Evolutionary conservation across 2,113 vertebrate species (phyloP), one percentile per base, ranked within the genome.

Genomic region (Macrotis lagotis): DNA sequence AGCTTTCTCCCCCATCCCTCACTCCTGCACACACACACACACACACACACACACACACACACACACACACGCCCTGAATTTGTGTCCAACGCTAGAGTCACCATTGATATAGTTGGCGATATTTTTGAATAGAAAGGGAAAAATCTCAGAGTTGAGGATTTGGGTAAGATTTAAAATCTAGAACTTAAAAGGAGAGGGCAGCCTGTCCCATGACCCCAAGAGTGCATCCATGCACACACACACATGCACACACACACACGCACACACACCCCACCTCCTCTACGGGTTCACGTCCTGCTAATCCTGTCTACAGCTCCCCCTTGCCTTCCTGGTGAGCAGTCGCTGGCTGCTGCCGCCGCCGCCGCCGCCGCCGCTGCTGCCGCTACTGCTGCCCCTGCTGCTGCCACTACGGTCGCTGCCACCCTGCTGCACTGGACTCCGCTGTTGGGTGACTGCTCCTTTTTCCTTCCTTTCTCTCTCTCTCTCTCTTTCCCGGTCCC

Each of bases 41-140:
- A 52, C 55, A 31, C 9, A 3, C 6, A 53, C 55, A 59, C 55
- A 11, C 55, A 59, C 25, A 51, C 95, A 97, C 50, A 51, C 50
- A 51, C 50, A 51, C 50, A 51, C 50, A 51, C 50, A 51, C 8
- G 1, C 50, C 97, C 97, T 97, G 96, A 97, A 97, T 96, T 97
- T 96, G 97, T 97, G 97, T 95, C 97, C 97, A 96, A 96, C 97
- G 96, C 96, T 96, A 95, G 96, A 95, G 96, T 95, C 93, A 95
- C 88, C 14, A 55, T 92, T 93, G 96, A 91, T 97, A 95, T 96
- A 98, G 97, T 95, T 95, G 95, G 94, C 96, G 92, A 95, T 96
- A 96, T 96, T 98, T 96, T 91, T 88, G 94, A 97, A 93, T 91
- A 6, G 95, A 90, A 92, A 50, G 51, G 92, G 91, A 59, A 51